Conservation (phyloP, 2,797 vertebrate genomes). For the Ispidina lecontei region DNA sequence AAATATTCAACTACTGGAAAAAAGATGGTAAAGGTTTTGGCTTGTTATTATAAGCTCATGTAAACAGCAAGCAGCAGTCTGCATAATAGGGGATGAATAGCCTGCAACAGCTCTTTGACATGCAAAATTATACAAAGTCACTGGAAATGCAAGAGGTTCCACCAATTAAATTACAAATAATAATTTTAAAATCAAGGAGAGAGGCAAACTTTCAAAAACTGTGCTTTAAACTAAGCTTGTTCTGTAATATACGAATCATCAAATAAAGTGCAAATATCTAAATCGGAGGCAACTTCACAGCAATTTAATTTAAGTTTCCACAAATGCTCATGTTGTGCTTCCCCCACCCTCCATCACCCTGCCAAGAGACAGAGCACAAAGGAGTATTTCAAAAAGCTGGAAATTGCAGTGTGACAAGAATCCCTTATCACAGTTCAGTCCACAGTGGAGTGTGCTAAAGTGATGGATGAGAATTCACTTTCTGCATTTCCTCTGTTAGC, state of each 20-base stretch:
- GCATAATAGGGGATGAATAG: not conserved
- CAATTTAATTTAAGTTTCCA: slow-evolving; percentile 32
- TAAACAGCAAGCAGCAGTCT: not conserved
- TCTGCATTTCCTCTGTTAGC: slow-evolving; percentile 2
- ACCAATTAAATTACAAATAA: not conserved
- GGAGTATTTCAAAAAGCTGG: slow-evolving; percentile 35
- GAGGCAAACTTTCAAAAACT: slow-evolving; percentile 5
- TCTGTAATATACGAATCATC: not conserved
- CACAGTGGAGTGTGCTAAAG: slow-evolving; percentile 33
- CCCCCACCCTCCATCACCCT: not conserved
- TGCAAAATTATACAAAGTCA: not conserved
- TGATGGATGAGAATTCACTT: slow-evolving; percentile 53
- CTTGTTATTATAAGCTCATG: not conserved
- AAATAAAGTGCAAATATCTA: not conserved
- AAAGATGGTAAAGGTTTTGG: not conserved
- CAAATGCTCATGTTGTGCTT: slow-evolving; percentile 4
- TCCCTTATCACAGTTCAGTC: slow-evolving; percentile 47
- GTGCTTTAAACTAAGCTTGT: slow-evolving; percentile 35
- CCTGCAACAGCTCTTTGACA: not conserved
- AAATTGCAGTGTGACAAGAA: slow-evolving; percentile 58
- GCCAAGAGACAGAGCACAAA: slow-evolving; percentile 6
- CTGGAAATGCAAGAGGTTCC: not conserved
- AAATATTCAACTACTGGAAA: not conserved
- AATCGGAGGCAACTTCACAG: slow-evolving; percentile 1
- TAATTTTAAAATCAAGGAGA: not conserved